Base-by-base conservation (phyloP, 2,888 invertebrate species). In the Aquatica leii region DNA sequence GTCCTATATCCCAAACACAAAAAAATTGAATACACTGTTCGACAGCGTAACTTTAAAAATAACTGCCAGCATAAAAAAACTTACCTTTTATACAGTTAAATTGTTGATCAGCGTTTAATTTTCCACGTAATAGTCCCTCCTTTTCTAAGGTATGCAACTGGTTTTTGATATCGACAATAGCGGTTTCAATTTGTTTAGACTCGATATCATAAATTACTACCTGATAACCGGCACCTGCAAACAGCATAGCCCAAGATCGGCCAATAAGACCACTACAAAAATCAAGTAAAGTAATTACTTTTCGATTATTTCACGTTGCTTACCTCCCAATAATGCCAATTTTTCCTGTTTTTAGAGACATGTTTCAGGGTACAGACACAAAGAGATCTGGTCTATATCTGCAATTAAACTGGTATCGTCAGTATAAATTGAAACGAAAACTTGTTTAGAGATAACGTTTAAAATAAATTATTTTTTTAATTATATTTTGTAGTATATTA, bases 171-270 rank as follows among this genome's bases (percentile, higher is more conserved):
- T 93, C 91, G 4, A 83, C 84, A 0, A 95, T 81, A 0, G 95
- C 95, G 51, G 85, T 86, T 9, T 87, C 81, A 18, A 95, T 88
- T 81, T 93, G 93, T 67, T 90, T 86, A 0, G 88, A 86, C 35
- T 91, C 83, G 54, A 94, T 90, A 76, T 98, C 98, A 79, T 89
- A 98, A 51, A 98, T 84, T 11, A 86, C 85, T 21, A 98, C 97
- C 77, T 90, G 86, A 80, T 97, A 97, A 8, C 97, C 97, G 3
- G 91, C 94, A 6, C 94, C 90, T 0, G 96, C 96, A 81, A 97
- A 98, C 34, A 98, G 85, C 96, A 98, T 97, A 0, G 97, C 93
- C 96, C 97, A 98, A 74, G 97, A 97, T 59, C 94, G 88, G 1
- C 98, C 98, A 74, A 98, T 97, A 55, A 98, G 84, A 1, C 98